Evolutionary conservation across 2,797 vertebrate species (phyloP).

Genomic region (Aplochiton taeniatus): DNA sequence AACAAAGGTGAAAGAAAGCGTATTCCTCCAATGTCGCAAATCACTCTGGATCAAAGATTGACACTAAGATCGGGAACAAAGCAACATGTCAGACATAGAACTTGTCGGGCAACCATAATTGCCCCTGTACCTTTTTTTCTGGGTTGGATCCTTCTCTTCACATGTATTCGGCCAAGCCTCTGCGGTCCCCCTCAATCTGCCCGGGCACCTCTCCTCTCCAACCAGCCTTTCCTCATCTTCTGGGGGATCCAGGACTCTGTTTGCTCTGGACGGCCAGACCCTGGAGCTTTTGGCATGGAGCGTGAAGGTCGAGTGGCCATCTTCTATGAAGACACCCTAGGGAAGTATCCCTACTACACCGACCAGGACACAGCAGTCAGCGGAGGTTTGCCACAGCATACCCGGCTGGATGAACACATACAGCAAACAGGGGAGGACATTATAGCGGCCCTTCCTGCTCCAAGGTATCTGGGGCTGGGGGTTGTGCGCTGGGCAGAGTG

Average conservation of each 20-base stretch:
- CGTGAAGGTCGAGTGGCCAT: slow-evolving; percentile 69
- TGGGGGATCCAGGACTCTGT: slow-evolving; percentile 76
- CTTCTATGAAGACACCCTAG: slow-evolving; percentile 76
- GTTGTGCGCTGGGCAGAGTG: slow-evolving; percentile 77
- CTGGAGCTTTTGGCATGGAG: slow-evolving; percentile 70
- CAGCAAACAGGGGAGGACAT: slow-evolving; percentile 73
- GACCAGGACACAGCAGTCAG: slow-evolving; percentile 67
- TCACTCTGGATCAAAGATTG: no score
- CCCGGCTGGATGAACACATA: slow-evolving; percentile 71
- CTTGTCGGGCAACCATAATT: no score
- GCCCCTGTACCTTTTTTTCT: slow-evolving; percentile 17
- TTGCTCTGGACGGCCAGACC: slow-evolving; percentile 68
- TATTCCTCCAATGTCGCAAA: no score
- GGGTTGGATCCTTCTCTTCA: slow-evolving; percentile 46
- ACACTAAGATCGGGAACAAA: no score
- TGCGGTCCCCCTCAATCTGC: slow-evolving; percentile 63
- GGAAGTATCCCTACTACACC: slow-evolving; percentile 76
- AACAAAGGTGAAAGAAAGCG: slow-evolving; percentile 46
- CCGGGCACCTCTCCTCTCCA: slow-evolving; percentile 71
- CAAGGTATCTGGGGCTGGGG: slow-evolving; percentile 73
- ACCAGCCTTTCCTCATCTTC: slow-evolving; percentile 78
- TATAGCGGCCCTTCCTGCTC: slow-evolving; percentile 64
- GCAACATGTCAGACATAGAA: no score
- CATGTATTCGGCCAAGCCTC: slow-evolving; percentile 36
- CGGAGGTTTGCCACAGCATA: slow-evolving; percentile 79